A percentile compares a stretch with the other conserved stretches of the same genome.
Conservation (phyloP, 2,888 invertebrate genomes). For the Erebia epiphron region DNA sequence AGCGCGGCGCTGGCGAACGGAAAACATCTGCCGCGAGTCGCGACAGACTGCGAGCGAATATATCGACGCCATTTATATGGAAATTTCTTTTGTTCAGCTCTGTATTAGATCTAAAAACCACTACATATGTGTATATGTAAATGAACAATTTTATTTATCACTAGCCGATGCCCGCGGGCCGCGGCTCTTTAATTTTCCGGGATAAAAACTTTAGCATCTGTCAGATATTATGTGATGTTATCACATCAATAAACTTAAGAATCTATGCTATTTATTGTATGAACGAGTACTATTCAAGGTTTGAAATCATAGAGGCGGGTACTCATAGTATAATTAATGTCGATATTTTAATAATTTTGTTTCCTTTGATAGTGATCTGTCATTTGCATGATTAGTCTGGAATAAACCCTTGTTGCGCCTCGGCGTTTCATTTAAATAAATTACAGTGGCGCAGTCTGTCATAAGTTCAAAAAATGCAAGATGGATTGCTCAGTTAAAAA, state of each 20-base stretch:
- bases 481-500: not conserved
- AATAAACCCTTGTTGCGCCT: too few species aligned
- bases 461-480: too few species aligned
- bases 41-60: slow-evolving; percentile 16
- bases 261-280: slow-evolving; percentile 7
- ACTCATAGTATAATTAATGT: not conserved
- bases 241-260: not conserved
- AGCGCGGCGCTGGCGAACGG: slow-evolving; percentile 19
- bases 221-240: not conserved
- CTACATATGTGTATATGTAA: not conserved
- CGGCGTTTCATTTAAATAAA: too few species aligned
- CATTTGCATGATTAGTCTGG: too few species aligned
- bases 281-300: not conserved
- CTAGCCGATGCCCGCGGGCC: too few species aligned
- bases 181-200: too few species aligned
- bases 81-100: slow-evolving; percentile 16
- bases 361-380: too few species aligned
- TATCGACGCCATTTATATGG: slow-evolving; percentile 22
- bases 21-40: slow-evolving; percentile 31
- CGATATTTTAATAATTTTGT: too few species aligned
- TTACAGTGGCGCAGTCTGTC: too few species aligned
- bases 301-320: slow-evolving; percentile 17
- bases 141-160: not conserved
- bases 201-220: too few species aligned
- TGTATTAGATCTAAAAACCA: not conserved